These are phyloP conservation scores for Helicoverpa armigera DNA, from an alignment of 1,140 invertebrate species.

Conservation along the genomic window DNA sequence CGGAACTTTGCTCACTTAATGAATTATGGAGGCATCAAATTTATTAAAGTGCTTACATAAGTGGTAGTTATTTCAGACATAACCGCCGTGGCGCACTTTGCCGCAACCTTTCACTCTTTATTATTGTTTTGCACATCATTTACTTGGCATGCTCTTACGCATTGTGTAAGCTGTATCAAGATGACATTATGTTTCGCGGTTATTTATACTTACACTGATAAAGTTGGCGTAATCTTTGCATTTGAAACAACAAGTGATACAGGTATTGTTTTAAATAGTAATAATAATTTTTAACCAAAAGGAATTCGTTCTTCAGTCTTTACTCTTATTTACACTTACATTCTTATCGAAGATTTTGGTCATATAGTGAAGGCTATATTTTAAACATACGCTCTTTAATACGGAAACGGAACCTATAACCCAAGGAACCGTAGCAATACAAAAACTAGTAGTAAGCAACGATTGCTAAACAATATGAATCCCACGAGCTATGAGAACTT, in stretches of 20 bases:
- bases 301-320: no score
- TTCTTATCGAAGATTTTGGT: no score
- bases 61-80: constrained; percentile 15
- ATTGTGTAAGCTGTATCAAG: background rate
- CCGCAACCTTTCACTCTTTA: constrained; percentile 31
- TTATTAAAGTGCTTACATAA: constrained; percentile 20
- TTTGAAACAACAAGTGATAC: no score
- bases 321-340: no score
- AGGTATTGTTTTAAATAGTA: no score
- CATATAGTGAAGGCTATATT: no score
- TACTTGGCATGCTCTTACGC: background rate
- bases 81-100: constrained; percentile 1
- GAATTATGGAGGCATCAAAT: background rate
- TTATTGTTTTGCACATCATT: constrained; percentile 36
- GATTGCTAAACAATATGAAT: constrained; percentile 13
- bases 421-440: background rate
- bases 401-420: constrained; percentile 12
- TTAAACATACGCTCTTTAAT: background rate
- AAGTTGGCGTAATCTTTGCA: no score
- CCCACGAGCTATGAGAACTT: constrained; percentile 27
- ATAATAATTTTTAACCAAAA: no score
- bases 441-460: constrained; percentile 2
- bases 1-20: background rate
- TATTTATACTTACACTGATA: no score
- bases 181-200: background rate